A percentile compares a stretch with the other conserved stretches of the same genome.
Evolutionary conservation across 1,140 invertebrate genomes (phyloP).

Genomic region (Drosophila baimaii): DNA sequence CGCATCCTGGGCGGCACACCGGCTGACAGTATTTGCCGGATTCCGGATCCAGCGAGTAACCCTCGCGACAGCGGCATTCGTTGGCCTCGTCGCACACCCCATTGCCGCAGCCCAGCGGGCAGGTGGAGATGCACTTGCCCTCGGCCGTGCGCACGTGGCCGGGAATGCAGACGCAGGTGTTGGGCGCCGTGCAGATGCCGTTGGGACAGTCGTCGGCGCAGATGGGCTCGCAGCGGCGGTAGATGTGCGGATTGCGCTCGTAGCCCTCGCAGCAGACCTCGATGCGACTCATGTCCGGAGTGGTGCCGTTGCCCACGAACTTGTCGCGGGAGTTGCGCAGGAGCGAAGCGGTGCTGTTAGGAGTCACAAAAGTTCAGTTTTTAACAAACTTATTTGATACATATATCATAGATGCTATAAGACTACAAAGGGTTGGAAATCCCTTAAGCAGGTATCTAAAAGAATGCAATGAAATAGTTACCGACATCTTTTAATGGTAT

Average conservation of each 20-base stretch:
- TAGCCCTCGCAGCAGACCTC: conserved; percentile 87
- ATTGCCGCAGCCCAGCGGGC: conserved; percentile 83
- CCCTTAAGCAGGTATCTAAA: too few species aligned
- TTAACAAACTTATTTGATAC: too few species aligned
- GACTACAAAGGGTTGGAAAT: too few species aligned
- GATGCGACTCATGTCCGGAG: conserved; percentile 86
- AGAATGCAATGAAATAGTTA: too few species aligned
- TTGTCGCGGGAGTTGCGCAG: conserved; percentile 83
- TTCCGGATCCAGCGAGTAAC: conserved; percentile 86
- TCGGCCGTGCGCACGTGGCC: conserved; percentile 85
- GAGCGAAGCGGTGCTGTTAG: conserved; percentile 80
- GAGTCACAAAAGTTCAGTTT: neutral
- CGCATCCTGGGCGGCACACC: conserved; percentile 86
- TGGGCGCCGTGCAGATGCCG: conserved; percentile 86
- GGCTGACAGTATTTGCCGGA: conserved; percentile 86
- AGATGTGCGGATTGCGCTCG: conserved; percentile 86
- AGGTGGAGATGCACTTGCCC: conserved; percentile 80
- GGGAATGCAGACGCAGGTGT: conserved; percentile 86
- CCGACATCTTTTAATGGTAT: too few species aligned
- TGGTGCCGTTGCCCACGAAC: conserved; percentile 86
- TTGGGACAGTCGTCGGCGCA: conserved; percentile 86
- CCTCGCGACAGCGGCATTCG: conserved; percentile 87
- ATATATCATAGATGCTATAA: too few species aligned
- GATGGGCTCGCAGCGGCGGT: conserved; percentile 85
- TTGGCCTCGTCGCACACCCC: conserved; percentile 85